Evolutionary conservation across 2,797 vertebrate genomes (phyloP).

Genomic region (Notamacropus eugenii): DNA sequence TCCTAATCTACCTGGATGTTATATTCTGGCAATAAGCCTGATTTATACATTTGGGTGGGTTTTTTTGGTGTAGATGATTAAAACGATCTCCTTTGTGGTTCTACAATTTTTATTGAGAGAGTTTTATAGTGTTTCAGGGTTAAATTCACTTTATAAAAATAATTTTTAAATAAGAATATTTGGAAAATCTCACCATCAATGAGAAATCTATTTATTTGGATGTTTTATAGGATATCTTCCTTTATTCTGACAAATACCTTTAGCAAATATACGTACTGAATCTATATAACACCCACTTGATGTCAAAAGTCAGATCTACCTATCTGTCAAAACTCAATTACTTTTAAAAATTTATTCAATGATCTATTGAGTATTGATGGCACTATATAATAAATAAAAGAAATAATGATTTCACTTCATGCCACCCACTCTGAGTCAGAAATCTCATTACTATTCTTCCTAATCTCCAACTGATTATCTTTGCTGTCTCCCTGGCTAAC

Average conservation of each 20-base stretch:
- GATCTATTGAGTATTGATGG: neutral
- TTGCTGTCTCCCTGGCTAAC: neutral
- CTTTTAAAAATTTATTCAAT: conserved; percentile 16
- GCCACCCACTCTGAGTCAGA: neutral
- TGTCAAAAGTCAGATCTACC: neutral
- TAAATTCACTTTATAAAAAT: neutral
- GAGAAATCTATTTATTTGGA: neutral
- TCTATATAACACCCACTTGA: neutral
- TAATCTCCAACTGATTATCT: neutral
- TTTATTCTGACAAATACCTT: neutral
- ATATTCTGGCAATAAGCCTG: neutral
- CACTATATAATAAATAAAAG: neutral
- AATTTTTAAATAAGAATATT: neutral
- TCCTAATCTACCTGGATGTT: neutral
- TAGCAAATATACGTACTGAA: neutral
- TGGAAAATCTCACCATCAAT: neutral
- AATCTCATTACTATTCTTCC: neutral
- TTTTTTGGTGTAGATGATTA: neutral
- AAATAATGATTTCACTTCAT: neutral
- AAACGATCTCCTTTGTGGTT: neutral
- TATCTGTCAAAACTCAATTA: neutral
- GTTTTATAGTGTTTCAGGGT: neutral
- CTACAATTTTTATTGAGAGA: neutral
- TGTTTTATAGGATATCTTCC: neutral
- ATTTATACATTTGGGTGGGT: neutral